Evolutionary conservation across 2,797 vertebrate genomes (phyloP), one percentile per base, ranked within the genome.

Genomic region (Spheniscus humboldti): DNA sequence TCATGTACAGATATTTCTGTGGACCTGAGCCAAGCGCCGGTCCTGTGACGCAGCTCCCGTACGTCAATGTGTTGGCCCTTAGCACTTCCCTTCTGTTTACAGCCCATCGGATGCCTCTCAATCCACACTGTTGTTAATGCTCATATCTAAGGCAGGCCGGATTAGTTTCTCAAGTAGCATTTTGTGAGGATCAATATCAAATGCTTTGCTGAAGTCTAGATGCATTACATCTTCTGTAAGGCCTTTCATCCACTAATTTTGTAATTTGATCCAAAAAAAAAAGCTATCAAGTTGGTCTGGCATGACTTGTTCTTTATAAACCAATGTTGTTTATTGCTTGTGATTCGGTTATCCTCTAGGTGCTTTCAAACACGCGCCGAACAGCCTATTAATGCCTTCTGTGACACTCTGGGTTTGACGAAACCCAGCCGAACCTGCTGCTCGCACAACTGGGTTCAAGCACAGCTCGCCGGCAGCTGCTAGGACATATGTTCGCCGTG

Each of bases 361-460:
- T 75, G 71, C 92, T 89, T 90, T 94, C 91, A 84, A 89, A 82
- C 83, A 83, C 0, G 13, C 39, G 13, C 77, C 14, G 35, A 94
- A 56, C 95, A 95, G 86, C 92, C 95, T 63, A 64, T 94, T 97
- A 96, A 91, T 69, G 88, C 92, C 89, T 94, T 77, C 91, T 86
- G 83, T 83, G 92, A 83, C 79, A 83, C 80, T 76, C 74, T 16
- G 86, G 96, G 77, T 93, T 93, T 89, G 87, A 85, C 52, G 55
- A 94, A 96, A 86, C 96, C 92, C 95, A n/a, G 67, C 66, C 24
- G 94, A 97, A 97, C 88, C 93, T 89, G 89, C 96, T 96, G 93
- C 93, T 96, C 18, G 0, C 83, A 80, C 79, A 94, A 96, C 75
- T 90, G 91, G 94, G 89, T 92, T 87, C 17, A 31, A 90, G 94